Evolutionary conservation across 2,113 vertebrate genomes (phyloP).

Genomic region (Pelusios castaneus): DNA sequence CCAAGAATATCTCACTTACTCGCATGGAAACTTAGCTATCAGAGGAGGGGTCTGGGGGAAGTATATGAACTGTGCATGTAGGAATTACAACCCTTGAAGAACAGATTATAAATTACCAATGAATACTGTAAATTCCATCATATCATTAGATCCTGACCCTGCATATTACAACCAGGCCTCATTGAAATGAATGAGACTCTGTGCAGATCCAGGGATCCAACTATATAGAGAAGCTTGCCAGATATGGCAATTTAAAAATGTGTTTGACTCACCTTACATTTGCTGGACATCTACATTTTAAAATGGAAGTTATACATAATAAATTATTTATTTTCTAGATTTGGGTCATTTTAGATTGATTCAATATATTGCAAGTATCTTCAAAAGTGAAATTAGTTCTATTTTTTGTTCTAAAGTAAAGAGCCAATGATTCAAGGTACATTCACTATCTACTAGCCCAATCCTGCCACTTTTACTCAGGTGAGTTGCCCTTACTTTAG

Average conservation of each 20-base stretch:
- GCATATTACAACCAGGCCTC: background rate
- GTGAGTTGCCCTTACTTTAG: background rate
- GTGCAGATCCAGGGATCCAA: background rate
- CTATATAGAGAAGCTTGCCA: background rate
- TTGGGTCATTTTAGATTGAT: background rate
- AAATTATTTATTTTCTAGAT: background rate
- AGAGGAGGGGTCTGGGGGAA: background rate
- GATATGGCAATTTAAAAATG: background rate
- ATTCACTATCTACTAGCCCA: background rate
- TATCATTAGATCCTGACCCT: background rate
- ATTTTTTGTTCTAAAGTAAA: background rate
- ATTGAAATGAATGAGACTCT: background rate
- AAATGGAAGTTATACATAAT: background rate
- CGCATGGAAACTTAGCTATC: background rate
- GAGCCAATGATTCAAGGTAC: background rate
- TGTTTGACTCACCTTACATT: background rate
- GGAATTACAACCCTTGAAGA: background rate
- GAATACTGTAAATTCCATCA: background rate
- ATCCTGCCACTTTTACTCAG: background rate
- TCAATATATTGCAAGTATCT: background rate
- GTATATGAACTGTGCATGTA: background rate
- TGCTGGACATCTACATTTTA: background rate
- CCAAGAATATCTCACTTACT: background rate
- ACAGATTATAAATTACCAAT: background rate
- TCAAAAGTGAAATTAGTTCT: background rate